Percentiles rank a stretch among this genome's conserved stretches.
Conservation (phyloP, 2,888 invertebrate species). For the Pyrochroa serraticornis region DNA sequence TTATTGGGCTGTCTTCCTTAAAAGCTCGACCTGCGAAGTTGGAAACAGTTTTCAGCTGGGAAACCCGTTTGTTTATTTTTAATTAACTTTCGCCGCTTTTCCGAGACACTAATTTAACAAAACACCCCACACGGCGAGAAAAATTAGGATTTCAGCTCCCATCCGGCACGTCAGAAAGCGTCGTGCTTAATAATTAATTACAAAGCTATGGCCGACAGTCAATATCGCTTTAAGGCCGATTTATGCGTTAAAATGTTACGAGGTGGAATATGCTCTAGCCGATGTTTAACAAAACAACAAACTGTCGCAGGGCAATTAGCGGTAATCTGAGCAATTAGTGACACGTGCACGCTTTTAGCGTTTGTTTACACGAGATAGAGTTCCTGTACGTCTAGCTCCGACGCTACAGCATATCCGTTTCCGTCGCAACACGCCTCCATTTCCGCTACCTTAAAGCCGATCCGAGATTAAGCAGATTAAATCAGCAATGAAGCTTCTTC, state of each 20-base stretch:
- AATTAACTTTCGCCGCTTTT: slow-evolving; percentile 7
- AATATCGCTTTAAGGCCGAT: slow-evolving; percentile 4
- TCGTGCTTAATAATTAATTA: background rate
- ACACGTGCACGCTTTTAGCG: slow-evolving; percentile 33
- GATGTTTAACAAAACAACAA: slow-evolving; percentile 25
- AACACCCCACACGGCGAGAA: background rate
- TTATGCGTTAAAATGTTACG: slow-evolving; percentile 14
- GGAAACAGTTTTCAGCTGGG: slow-evolving; percentile 1
- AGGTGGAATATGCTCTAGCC: slow-evolving; percentile 20
- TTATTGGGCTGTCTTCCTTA: too few species aligned
- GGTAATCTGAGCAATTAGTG: slow-evolving; percentile 37
- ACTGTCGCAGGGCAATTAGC: slow-evolving; percentile 32
- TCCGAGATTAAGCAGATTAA: slow-evolving; percentile 29
- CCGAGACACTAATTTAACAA: background rate
- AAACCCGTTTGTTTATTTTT: slow-evolving; percentile 3
- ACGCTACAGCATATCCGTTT: slow-evolving; percentile 31
- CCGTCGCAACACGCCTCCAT: slow-evolving; percentile 28
- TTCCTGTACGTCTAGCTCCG: slow-evolving; percentile 29
- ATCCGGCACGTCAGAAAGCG: too few species aligned
- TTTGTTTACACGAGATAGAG: slow-evolving; percentile 34
- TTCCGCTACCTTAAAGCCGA: slow-evolving; percentile 29
- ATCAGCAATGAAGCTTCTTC: slow-evolving; percentile 15
- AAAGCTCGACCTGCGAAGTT: background rate
- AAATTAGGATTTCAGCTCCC: background rate
- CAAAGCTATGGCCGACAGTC: background rate